Percentiles rank a stretch among this genome's conserved stretches.
Evolutionary conservation across 2,888 invertebrate genomes (phyloP).

Genomic region (Thysanoteuthis rhombus): DNA sequence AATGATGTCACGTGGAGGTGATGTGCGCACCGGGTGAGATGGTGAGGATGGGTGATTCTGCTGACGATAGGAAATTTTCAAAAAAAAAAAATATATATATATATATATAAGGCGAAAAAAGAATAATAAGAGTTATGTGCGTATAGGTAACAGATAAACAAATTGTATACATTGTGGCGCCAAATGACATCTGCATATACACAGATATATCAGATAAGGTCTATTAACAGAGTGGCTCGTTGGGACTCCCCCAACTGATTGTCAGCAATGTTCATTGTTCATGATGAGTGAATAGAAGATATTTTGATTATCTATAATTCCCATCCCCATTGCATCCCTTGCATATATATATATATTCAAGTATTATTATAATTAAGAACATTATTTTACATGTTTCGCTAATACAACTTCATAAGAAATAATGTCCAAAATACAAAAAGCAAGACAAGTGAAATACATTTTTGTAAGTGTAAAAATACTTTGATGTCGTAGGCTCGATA

Average conservation of each 20-base stretch:
- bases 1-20: not conserved
- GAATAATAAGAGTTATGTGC: not conserved
- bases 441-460: too few relatives aligned
- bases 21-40: not conserved
- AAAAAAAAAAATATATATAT: not conserved
- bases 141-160: not conserved
- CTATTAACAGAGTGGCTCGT: not conserved
- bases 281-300: too few relatives aligned
- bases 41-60: not conserved
- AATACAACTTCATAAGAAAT: too few relatives aligned
- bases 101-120: too few relatives aligned
- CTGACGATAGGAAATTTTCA: not conserved
- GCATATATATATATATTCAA: not conserved
- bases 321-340: not conserved
- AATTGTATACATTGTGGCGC: not conserved
- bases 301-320: not conserved
- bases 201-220: not conserved
- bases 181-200: not conserved
- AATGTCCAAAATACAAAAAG: too few relatives aligned
- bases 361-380: too few relatives aligned
- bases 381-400: too few relatives aligned
- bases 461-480: too few relatives aligned
- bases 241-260: not conserved
- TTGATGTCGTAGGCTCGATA: too few relatives aligned
- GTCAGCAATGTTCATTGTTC: not conserved